phyloP scores from a whole-genome alignment of 2,797 vertebrate species.

The Hybognathus amarus region DNA sequence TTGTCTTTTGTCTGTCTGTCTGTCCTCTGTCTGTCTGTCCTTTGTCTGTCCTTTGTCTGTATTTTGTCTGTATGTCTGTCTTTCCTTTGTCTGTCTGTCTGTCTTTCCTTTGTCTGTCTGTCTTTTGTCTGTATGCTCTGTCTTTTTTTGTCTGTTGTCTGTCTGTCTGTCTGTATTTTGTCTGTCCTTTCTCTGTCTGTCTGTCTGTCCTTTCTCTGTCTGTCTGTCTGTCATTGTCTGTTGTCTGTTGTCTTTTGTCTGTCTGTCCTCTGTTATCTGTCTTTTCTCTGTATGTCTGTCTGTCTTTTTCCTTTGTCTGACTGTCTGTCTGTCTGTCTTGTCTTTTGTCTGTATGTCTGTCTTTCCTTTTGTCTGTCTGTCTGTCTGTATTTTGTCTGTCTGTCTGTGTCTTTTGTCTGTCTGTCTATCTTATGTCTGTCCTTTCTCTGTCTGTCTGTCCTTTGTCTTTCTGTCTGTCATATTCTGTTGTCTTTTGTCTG shows the following conservation, averaged over 20 bases:
- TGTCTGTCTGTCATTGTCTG: not conserved
- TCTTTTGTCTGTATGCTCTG: not conserved
- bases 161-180: too few species aligned
- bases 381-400: not conserved
- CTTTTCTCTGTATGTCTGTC: too few species aligned
- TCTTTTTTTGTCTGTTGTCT: too few species aligned
- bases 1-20: not conserved
- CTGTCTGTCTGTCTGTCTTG: too few species aligned
- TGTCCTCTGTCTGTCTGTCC: not conserved
- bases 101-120: not conserved
- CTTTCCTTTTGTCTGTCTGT: not conserved
- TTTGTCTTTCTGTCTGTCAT: not conserved
- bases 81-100: not conserved
- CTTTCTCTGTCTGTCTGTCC: too few species aligned
- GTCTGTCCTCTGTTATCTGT: too few species aligned
- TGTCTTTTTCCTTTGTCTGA: too few species aligned
- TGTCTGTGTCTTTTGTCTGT: not conserved
- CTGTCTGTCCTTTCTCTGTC: too few species aligned
- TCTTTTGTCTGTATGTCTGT: not conserved
- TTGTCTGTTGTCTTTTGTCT: not conserved
- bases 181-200: too few species aligned
- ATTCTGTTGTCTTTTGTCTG: too few species aligned
- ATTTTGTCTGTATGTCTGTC: not conserved
- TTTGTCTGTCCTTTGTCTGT: not conserved
- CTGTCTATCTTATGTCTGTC: not conserved